These are phyloP conservation scores for Limnodromus scolopaceus DNA, from an alignment of 2,797 vertebrate species.

Conservation along the genomic window DNA sequence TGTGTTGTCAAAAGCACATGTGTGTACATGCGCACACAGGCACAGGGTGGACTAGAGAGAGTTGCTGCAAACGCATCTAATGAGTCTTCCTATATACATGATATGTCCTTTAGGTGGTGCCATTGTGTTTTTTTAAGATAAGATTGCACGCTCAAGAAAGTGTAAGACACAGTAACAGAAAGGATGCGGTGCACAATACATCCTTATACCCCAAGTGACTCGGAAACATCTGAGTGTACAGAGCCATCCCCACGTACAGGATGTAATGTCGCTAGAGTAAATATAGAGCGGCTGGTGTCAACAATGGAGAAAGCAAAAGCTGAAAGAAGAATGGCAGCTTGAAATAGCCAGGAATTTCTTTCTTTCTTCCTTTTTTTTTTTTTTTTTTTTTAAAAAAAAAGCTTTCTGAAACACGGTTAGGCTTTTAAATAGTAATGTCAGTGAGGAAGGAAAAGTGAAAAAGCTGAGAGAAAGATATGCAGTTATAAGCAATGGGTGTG, in stretches of 20 bases:
- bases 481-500: background rate
- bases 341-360: background rate
- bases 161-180: background rate
- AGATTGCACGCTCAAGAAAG: background rate
- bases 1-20: background rate
- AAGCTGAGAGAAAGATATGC: fast-evolving
- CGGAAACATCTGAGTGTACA: slow-evolving; percentile 42
- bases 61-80: fast-evolving
- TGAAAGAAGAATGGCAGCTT: background rate
- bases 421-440: background rate
- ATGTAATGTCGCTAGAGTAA: slow-evolving; percentile 32
- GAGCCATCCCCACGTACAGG: slow-evolving; percentile 16
- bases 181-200: slow-evolving; percentile 17
- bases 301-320: background rate
- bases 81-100: background rate
- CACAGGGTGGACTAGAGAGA: background rate
- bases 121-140: slow-evolving; percentile 68
- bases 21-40: fast-evolving
- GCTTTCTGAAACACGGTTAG: background rate
- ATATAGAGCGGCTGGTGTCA: background rate
- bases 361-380: background rate
- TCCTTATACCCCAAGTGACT: slow-evolving; percentile 16
- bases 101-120: slow-evolving; percentile 73
- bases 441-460: background rate
- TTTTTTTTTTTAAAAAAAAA: background rate